Evolutionary conservation across 2,113 vertebrate species (phyloP), one percentile per base, ranked within the genome.

Genomic region (Anolis carolinensis): DNA sequence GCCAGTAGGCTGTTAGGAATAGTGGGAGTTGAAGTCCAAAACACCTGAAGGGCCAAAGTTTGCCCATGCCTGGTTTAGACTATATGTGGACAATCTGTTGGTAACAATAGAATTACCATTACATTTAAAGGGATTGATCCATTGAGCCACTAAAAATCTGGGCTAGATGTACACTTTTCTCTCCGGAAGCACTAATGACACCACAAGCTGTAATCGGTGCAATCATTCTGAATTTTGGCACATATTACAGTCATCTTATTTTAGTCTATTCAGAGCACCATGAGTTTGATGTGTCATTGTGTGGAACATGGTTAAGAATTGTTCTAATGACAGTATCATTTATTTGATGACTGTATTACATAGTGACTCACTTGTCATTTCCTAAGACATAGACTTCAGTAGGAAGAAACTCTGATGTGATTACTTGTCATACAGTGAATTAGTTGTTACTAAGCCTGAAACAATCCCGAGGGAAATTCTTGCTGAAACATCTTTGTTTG

Each of bases 301-400:
- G 71, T 75, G 27, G 23, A 71, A 32, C 36, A 62, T 50, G 25
- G 44, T 30, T 16, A 79, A 79, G 70, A 50, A 48, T 50, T 6
- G 65, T 68, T 76, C 23, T 34, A 20, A 59, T 86, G 52, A 71
- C 48, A 77, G 62, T 34, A 85, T 77, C 21, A 14, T 36, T 68
- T 68, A 68, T 68, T 30, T 52, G n/a, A 76, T 52, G 3, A 52
- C 20, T 65, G 16, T 23, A 72, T 52, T 32, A 72, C 13, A 72
- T 59, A 16, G 48, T 85, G 75, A 70, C 48, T 78, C 75, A 68
- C 18, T 52, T 78, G 48, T 77, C 48, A 50, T 85, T 85, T 85
- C 83, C 13, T 11, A 76, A 85, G 21, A 74, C 30, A 32, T 48
- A 68, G 4, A 2, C 36, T 73, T 71, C 67, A 68, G 27, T 70